Conservation (phyloP, 2,113 vertebrate species). For the Apodemus sylvaticus region DNA sequence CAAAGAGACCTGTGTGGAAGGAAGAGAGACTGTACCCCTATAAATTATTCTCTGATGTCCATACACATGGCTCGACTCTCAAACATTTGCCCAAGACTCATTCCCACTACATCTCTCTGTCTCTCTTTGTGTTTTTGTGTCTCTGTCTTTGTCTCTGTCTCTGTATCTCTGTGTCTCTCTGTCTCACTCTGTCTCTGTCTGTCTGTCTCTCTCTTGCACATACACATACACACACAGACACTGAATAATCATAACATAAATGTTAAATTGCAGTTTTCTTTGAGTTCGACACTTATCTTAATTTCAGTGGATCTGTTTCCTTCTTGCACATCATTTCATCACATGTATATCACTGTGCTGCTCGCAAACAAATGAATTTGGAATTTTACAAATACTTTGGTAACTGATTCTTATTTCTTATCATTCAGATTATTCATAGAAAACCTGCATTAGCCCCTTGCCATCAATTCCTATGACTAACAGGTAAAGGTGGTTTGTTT, state of each 20-base stretch:
- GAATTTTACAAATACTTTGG: conserved; percentile 25
- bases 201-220: neutral
- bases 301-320: neutral
- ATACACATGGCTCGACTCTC: neutral
- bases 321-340: neutral
- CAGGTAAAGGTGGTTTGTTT: conserved; percentile 33
- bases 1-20: no score
- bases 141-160: neutral
- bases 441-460: neutral
- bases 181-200: neutral
- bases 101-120: neutral
- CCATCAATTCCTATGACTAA: conserved; percentile 24
- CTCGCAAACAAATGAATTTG: neutral
- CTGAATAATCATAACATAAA: neutral
- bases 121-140: neutral
- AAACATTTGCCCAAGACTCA: no score
- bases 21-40: neutral
- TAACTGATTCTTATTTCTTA: conserved; percentile 19
- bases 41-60: neutral
- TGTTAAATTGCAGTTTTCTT: neutral
- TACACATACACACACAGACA: neutral
- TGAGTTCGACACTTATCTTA: neutral
- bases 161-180: neutral
- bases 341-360: neutral
- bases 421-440: neutral